Evolutionary conservation across 2,113 vertebrate species (phyloP), one percentile per base, ranked within the genome.

Genomic region (Oreochromis tanganicae): DNA sequence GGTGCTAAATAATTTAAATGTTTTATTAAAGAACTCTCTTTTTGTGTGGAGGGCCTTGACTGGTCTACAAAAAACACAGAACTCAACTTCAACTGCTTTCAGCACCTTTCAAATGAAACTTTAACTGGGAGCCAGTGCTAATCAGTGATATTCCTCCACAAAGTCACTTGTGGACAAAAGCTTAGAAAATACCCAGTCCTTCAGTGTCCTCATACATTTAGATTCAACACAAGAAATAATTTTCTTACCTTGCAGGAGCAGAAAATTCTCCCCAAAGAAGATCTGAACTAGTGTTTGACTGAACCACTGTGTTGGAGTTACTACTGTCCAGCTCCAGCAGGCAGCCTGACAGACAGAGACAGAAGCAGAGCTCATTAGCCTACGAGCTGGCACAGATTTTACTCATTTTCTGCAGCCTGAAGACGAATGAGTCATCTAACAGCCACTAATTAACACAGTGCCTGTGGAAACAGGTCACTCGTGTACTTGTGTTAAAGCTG

Each of bases 231-330:
- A 7, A 29, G 9, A n/a, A 46, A 17, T 9, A 1, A 2, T 4
- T 5, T 2, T 36, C 89, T 32, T 96, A 99, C 98, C 97, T 98
- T 88, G 97, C 95, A 63, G 97, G 97, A 89, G 97, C 96, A 81
- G 96, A 98, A 89, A 98, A 98, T 83, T 98, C 98, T 85, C 98
- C 98, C 98, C 98, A 98, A 21, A 98, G 94, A 86, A 98, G 93
- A 86, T 99, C 98, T 90, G 94, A 92, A 24, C 81, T 71, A 1
- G 90, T 83, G 85, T 93, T 95, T 1, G 94, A 86, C 88, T 94
- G 95, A 68, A 95, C 86, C 90, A 95, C 89, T 1, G 94, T 95
- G 93, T 96, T 96, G 0, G 94, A 96, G 85, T 95, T 96, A 87
- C 93, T 95, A 32, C 86, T 95, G 91, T 96, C 95, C 89, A 96